phyloP scores from a whole-genome alignment of 2,113 vertebrate species.

The Ammodytes marinus region DNA sequence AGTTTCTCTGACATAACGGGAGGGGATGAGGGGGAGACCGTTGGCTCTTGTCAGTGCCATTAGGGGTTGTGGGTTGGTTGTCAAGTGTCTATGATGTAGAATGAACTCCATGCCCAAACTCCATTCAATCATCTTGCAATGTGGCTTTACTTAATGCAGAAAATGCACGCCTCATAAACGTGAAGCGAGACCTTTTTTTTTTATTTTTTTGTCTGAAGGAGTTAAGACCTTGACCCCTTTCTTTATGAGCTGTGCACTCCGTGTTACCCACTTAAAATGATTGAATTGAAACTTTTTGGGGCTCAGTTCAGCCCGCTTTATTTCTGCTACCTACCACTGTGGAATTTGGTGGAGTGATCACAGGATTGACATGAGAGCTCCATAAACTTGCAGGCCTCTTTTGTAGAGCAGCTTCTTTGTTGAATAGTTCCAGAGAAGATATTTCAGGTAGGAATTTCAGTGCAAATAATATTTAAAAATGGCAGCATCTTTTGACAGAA shows the following conservation, averaged over 20 bases:
- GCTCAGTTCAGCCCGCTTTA: not conserved
- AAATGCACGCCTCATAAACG: not conserved
- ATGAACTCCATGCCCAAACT: conserved; percentile 30
- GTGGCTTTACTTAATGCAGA: conserved; percentile 1
- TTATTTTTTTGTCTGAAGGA: not conserved
- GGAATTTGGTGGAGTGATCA: not conserved
- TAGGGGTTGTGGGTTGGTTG: conserved; percentile 48
- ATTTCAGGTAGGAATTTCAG: not conserved
- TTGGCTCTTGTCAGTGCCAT: conserved; percentile 52
- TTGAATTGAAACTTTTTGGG: not conserved
- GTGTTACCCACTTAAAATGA: not conserved
- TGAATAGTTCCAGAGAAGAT: not conserved
- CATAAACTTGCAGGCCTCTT: not conserved
- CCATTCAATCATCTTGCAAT: conserved; percentile 32
- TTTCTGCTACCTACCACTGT: not conserved
- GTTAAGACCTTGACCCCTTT: not conserved
- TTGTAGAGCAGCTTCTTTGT: not conserved
- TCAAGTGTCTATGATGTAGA: conserved; percentile 31
- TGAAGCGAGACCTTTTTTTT: too few species aligned
- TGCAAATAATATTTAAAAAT: not conserved
- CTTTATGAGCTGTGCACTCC: not conserved
- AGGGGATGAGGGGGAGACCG: conserved; percentile 19
- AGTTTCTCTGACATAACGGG: not conserved
- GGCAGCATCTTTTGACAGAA: not conserved
- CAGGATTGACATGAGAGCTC: not conserved